Percentiles rank a stretch among this genome's conserved stretches.
These are phyloP conservation scores for Phymanthus crucifer DNA, from an alignment of 92 coral and sea anemone genomes.

Conservation along the genomic window DNA sequence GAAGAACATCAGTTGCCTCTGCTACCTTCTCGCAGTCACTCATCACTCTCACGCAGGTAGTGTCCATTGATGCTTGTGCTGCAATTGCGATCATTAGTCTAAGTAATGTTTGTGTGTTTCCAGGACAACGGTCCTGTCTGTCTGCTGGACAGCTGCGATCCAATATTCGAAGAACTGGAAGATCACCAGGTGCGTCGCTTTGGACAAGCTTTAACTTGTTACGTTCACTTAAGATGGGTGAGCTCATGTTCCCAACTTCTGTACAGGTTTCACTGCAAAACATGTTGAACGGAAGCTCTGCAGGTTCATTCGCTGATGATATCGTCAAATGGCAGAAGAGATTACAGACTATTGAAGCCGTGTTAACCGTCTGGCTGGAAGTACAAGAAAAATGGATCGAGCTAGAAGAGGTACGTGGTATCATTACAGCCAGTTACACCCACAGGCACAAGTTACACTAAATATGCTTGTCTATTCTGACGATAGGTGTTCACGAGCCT, in stretches of 20 bases:
- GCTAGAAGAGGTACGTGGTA: slow-evolving; percentile 85
- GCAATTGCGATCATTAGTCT: not conserved
- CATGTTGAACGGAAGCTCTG: slow-evolving; percentile 97
- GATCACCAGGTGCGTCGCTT: slow-evolving; percentile 79
- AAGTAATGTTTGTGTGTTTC: not conserved
- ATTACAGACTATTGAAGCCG: slow-evolving; percentile 95
- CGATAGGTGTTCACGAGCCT: slow-evolving; percentile 88
- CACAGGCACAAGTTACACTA: not conserved
- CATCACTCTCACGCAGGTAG: slow-evolving; percentile 86
- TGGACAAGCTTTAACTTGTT: not conserved
- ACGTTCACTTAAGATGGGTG: not conserved
- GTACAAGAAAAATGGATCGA: slow-evolving; percentile 99
- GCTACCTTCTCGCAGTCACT: slow-evolving; percentile 93
- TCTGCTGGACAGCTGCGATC: slow-evolving; percentile 87
- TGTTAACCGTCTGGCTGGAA: slow-evolving; percentile 92
- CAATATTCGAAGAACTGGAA: slow-evolving; percentile 97
- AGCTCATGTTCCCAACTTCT: not conserved
- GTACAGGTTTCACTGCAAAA: slow-evolving; percentile 91
- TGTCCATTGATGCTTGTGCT: not conserved
- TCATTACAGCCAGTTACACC: not conserved
- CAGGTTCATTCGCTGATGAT: slow-evolving; percentile 97
- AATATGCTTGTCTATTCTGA: not conserved
- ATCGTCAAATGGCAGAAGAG: slow-evolving; percentile 97
- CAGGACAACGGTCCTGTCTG: slow-evolving; percentile 94
- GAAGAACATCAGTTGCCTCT: slow-evolving; percentile 78